Conservation (phyloP, 2,888 invertebrate genomes). For the Metallyticus violacea region DNA sequence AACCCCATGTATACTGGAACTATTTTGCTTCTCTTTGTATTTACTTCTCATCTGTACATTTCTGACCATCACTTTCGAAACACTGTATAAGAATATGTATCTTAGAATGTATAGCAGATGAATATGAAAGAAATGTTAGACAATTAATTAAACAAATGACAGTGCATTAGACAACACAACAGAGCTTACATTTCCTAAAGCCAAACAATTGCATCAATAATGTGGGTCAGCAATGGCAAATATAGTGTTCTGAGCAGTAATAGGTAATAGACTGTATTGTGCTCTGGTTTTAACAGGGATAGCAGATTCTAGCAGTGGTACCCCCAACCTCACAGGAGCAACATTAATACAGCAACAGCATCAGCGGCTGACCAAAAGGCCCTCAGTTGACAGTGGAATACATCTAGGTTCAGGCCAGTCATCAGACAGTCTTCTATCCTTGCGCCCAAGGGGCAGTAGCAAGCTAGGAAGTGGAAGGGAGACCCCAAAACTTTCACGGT, state of each 20-base stretch:
- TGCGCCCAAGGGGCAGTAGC: slow-evolving; percentile 41
- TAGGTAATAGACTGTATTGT: neutral
- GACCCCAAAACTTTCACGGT: slow-evolving; percentile 50
- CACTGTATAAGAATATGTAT: no score
- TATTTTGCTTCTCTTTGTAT: no score
- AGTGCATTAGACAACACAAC: no score
- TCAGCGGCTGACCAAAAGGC: slow-evolving; percentile 61
- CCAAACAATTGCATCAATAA: no score
- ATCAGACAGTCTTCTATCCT: slow-evolving; percentile 43
- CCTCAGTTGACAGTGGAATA: slow-evolving; percentile 77
- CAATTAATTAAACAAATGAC: no score
- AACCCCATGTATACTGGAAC: no score
- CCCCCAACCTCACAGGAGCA: neutral
- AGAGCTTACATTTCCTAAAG: no score
- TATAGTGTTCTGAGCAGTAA: neutral
- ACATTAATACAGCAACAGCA: neutral
- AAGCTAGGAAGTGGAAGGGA: slow-evolving; percentile 40
- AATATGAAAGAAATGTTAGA: no score
- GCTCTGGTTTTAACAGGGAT: neutral
- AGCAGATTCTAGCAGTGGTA: neutral
- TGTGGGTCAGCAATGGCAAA: no score
- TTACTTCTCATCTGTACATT: no score
- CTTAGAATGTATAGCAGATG: no score
- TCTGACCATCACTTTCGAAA: no score
- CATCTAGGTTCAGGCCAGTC: slow-evolving; percentile 60